Conservation (phyloP, 2,113 vertebrate genomes). For the Notechis scutatus region DNA sequence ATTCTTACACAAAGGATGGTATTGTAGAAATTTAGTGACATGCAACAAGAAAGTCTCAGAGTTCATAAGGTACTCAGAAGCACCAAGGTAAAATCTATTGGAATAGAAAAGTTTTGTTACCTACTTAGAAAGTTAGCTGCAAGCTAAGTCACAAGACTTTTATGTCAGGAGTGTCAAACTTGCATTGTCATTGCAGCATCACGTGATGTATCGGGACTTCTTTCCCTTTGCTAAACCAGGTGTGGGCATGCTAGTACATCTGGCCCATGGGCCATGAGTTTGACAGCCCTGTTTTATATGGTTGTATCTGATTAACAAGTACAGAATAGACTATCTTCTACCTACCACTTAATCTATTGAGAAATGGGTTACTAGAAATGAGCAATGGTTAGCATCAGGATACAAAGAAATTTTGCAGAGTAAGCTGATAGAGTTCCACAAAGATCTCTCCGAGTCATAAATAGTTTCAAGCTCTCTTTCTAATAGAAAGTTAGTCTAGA, state of each 20-base stretch:
- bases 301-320: not conserved
- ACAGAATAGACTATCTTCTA: not conserved
- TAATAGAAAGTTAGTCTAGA: not conserved
- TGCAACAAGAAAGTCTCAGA: not conserved
- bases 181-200: no score
- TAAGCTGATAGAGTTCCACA: not conserved
- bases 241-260: no score
- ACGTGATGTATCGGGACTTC: no score
- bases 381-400: not conserved
- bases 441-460: not conserved
- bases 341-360: not conserved
- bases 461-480: not conserved
- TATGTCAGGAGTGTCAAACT: no score
- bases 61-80: not conserved
- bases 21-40: not conserved
- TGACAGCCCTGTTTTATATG: not conserved
- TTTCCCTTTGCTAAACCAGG: no score
- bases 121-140: not conserved
- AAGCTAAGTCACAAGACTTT: not conserved
- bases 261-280: no score
- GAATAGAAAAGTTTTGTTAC: not conserved
- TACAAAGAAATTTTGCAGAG: not conserved
- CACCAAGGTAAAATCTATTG: not conserved
- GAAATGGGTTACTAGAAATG: not conserved
- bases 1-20: not conserved